Base-by-base conservation (phyloP, 2,113 vertebrate species). In the Machaerirhynchus nigripectus region DNA sequence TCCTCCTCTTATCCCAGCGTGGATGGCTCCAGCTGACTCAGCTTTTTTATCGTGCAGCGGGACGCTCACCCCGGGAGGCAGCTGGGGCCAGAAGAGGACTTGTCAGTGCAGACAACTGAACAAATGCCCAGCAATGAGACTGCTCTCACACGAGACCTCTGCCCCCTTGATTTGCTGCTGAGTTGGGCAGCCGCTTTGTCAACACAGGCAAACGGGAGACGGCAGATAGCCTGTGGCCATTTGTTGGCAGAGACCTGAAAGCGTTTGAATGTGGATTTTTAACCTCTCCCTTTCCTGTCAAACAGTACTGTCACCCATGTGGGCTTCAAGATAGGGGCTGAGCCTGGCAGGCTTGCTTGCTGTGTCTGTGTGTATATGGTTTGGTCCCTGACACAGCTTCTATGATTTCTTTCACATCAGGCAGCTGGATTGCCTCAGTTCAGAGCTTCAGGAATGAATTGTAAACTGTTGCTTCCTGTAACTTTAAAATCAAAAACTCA, bases 251-350 rank as follows among this genome's bases (percentile, higher is more conserved):
- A 77, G 57, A 90, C 55, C 56, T 88, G 84, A 93, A 87, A 87
- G 63, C 6, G 3, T 74, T 86, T 70, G 44, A 64, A 67, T 53
- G 63, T 89, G 71, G 46, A 74, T 84, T 87, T 95, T 93, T 84
- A 93, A 91, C 74, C 39, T 90, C 78, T 83, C 69, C 69, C 59
- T 94, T 95, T 95, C 92, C 79, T 90, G 28, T 44, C 71, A 37
- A 69, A 65, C 40, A 39, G 19, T 39, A 1, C 19, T 79, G 68
- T 59, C 50, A 77, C 26, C 55, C 47, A 2, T 11, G 75, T 89
- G 85, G 59, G 13, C 39, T 88, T 86, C 47, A 59, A 61, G 52
- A 78, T 49, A 80, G 1, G 7, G 23, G 27, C 59, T 60, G 68
- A 68, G 39, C 35, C 47, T 76, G 68, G 46, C n/a, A 26, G 56